Percentiles rank a stretch among this genome's conserved stretches.
phyloP scores from a whole-genome alignment of 30 jellyfish, hydroid and myxozoan species.

The Aurelia sp. region DNA sequence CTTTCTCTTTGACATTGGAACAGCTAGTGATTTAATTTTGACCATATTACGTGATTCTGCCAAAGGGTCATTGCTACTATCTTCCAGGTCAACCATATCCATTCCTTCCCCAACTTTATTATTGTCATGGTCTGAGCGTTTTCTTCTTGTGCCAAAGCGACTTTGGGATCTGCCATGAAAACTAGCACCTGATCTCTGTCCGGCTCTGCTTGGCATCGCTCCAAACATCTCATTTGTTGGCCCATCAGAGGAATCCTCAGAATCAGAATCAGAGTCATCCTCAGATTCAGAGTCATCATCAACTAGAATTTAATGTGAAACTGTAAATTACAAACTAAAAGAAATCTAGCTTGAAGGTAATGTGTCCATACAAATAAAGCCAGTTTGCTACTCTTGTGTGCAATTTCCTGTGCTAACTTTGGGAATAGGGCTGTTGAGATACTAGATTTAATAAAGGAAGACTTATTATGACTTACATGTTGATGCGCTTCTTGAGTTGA shows the following conservation, averaged over 20 bases:
- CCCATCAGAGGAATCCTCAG: background rate
- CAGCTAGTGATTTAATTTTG: constrained; percentile 71
- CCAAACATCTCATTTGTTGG: constrained; percentile 53
- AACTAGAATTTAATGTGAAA: no score
- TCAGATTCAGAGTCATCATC: no score
- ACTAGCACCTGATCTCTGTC: constrained; percentile 39
- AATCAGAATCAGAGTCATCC: no score
- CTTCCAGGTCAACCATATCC: constrained; percentile 72
- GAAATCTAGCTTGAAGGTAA: no score
- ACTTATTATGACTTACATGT: no score
- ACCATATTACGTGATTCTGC: constrained; percentile 69
- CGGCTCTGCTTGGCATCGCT: constrained; percentile 65
- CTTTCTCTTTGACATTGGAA: constrained; percentile 84
- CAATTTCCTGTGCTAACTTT: no score
- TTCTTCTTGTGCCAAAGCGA: background rate
- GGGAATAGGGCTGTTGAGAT: no score
- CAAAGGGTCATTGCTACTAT: constrained; percentile 49
- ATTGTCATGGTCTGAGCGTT: constrained; percentile 4
- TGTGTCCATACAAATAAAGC: no score
- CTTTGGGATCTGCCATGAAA: constrained; percentile 52
- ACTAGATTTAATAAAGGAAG: no score
- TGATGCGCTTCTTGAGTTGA: no score
- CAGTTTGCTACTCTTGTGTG: no score
- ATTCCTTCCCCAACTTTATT: constrained; percentile 36
- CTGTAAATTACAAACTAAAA: no score